phyloP scores from a whole-genome alignment of 2,113 vertebrate species.

The Cacatua alba region DNA sequence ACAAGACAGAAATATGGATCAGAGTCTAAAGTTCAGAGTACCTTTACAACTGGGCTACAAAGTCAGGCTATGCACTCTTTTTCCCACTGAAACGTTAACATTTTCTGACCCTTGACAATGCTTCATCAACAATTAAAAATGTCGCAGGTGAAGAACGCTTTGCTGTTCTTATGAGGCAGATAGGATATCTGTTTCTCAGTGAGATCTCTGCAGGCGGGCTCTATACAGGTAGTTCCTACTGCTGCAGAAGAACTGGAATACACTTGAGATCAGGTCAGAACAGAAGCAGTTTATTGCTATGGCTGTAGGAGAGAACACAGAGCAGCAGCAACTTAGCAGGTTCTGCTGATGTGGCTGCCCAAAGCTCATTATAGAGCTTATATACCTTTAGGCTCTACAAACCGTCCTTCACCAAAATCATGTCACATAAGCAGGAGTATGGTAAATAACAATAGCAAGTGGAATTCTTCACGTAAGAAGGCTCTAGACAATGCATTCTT shows the following conservation, averaged over 20 bases:
- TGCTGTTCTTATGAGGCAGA: background rate
- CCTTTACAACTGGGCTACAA: background rate
- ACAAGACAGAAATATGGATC: background rate
- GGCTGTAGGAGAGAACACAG: background rate
- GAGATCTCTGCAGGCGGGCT: background rate
- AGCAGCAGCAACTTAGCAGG: background rate
- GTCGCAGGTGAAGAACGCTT: background rate
- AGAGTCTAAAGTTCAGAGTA: background rate
- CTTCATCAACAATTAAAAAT: background rate
- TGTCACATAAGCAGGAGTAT: background rate
- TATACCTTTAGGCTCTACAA: background rate
- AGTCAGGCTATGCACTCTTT: background rate
- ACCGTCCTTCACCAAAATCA: background rate
- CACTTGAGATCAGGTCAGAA: background rate
- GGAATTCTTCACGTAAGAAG: background rate
- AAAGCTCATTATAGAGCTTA: background rate
- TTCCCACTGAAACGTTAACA: background rate
- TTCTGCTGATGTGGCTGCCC: background rate
- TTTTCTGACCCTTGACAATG: background rate
- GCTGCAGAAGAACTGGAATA: background rate
- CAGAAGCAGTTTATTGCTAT: background rate
- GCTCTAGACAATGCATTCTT: background rate
- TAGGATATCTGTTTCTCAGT: background rate
- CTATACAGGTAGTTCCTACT: background rate
- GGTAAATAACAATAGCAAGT: background rate